Evolutionary conservation across 1,140 invertebrate species (phyloP), one percentile per base, ranked within the genome.

Genomic region (Anadara kagoshimensis): DNA sequence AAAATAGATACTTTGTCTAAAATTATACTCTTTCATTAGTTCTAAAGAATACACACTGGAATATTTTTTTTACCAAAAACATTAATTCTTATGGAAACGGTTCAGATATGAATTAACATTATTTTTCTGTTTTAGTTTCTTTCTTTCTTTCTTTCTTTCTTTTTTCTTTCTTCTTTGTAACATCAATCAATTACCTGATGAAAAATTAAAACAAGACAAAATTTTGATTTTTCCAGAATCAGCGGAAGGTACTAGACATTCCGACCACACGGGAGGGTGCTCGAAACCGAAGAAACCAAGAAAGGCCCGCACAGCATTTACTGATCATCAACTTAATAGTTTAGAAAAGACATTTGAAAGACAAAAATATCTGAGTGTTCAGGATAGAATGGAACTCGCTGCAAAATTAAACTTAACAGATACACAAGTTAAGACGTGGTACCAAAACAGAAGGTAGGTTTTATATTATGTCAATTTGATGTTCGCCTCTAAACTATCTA

Each of bases 371-470:
- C 93, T 99, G 29, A 98, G 96, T 83, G 98, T 99, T 7, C 97
- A 99, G 86, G 98, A 99, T 88, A 92, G 98, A 70, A 98, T 99
- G 95, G 97, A 99, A 90, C 90, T 99, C 73, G 98, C 98, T 0
- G 95, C 97, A 41, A 97, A 97, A 88, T 91, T 99, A 49, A 95
- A 96, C 71, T 91, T 99, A 36, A 97, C 96, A 12, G 98, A 99
- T 88, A 99, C 98, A 14, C 98, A 99, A 92, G 98, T 99, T 79
- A 99, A 99, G 90, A 99, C 98, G 69, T 99, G 98, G 98, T 99
- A 99, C 89, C 98, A 99, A 90, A 99, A 99, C 88, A 92, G 98
- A 92, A 94, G 98, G 97, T 98, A 89, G 92, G 92, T 53, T 22
- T 64, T 10, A 14, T 24, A 63, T 45, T 8, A 56, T 20, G 7